Evolutionary conservation across 2,797 vertebrate species (phyloP), one percentile per base, ranked within the genome.

Genomic region (Hydrophis major): DNA sequence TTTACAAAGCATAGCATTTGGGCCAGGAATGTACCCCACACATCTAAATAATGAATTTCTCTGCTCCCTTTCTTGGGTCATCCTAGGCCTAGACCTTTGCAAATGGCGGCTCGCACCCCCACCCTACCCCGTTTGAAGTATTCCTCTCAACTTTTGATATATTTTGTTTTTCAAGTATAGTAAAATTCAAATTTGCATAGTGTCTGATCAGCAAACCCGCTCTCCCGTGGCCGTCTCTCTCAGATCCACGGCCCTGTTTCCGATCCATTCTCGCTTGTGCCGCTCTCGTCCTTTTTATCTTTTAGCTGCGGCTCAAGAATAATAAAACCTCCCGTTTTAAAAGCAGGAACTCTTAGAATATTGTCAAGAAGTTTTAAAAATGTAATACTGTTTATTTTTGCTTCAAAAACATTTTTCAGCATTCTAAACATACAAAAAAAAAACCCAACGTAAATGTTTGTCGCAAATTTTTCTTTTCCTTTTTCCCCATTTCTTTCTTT

Each of bases 361-460:
- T 96, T 96, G 96, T 95, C 97, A 96, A 98, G 97, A 97, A 97
- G 97, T 97, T 98, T 98, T 98, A 98, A 98, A 98, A 98, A 98
- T 97, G 97, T 98, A 98, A 98, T 98, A 98, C 98, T 98, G 98
- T 98, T 98, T 98, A 98, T 98, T 98, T 93, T 98, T 98, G 98
- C 98, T 98, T 98, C 98, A 98, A 98, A 98, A 98, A 98, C 98
- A 98, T 98, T 97, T 97, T 63, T 98, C 97, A 98, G 98, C 98
- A 98, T 98, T 98, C 98, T 98, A 98, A 98, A 98, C 98, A 98
- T 98, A 98, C 97, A 66, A 66, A 74, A 98, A 98, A 66, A 98
- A 98, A 47, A 98, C 97, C 96, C 94, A 96, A 96, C 97, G 97
- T 95, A 98, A 53, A 98, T 94, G 95, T 98, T 98, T 42, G 88